A percentile compares a stretch with the other conserved stretches of the same genome.
phyloP scores from a whole-genome alignment of 2,797 vertebrate genomes.

The Nothura maculosa region DNA sequence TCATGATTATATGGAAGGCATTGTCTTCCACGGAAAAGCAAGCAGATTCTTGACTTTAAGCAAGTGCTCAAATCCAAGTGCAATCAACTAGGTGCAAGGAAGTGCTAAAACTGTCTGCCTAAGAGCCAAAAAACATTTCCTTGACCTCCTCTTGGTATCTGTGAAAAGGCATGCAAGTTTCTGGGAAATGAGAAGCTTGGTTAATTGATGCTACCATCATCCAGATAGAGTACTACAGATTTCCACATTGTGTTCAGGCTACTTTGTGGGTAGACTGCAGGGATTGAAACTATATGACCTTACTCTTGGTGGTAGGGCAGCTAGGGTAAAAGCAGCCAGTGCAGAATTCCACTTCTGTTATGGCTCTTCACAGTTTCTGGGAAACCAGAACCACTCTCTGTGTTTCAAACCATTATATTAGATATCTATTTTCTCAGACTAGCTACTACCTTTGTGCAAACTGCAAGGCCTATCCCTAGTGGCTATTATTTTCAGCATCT shows the following conservation, averaged over 20 bases:
- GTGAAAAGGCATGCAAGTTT: background rate
- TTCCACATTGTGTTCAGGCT: background rate
- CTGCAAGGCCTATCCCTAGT: background rate
- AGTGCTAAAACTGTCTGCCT: background rate
- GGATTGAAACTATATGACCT: background rate
- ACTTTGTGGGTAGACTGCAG: background rate
- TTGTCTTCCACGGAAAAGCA: background rate
- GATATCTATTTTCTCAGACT: background rate
- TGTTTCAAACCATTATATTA: background rate
- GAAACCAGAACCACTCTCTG: background rate
- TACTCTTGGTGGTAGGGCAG: background rate
- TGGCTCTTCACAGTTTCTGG: accelerated
- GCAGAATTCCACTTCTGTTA: background rate
- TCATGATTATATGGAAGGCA: background rate
- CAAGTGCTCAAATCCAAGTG: background rate
- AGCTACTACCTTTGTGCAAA: background rate
- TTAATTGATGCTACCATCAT: background rate
- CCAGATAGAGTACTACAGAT: background rate
- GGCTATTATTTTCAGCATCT: background rate
- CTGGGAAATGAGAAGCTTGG: background rate
- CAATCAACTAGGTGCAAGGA: background rate
- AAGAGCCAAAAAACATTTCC: constrained; percentile 8
- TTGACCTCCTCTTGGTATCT: background rate
- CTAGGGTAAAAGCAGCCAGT: background rate
- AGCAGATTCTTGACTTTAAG: background rate